Conservation (phyloP, 2,113 vertebrate genomes). For the Heterocephalus glaber region DNA sequence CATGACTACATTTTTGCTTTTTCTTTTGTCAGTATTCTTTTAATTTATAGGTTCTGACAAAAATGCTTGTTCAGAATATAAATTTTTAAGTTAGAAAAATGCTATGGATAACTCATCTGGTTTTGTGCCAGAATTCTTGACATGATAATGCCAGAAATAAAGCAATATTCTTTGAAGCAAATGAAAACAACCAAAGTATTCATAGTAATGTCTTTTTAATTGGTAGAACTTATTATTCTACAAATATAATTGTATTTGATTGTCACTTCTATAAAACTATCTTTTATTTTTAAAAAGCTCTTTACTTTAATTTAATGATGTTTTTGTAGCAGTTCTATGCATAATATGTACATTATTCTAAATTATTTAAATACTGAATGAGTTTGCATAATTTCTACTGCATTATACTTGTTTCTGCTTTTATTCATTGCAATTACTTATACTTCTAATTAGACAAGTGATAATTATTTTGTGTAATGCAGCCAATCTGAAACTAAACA, state of each 20-base stretch:
- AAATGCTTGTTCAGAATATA: not conserved
- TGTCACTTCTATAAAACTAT: not conserved
- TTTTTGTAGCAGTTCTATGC: not conserved
- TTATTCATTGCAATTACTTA: not conserved
- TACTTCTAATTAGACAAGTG: slow-evolving; percentile 21
- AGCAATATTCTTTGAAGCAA: not conserved
- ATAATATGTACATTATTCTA: not conserved
- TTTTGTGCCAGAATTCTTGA: not conserved
- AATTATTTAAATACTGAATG: not conserved
- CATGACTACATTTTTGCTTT: not conserved
- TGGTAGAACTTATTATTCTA: not conserved
- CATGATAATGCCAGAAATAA: not conserved
- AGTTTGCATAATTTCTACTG: not conserved
- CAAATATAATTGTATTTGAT: not conserved
- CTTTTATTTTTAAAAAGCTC: not conserved
- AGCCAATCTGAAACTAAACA: not conserved
- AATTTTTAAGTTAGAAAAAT: not conserved
- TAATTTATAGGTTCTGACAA: not conserved
- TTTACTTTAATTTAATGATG: slow-evolving; percentile 39
- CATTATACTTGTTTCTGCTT: not conserved
- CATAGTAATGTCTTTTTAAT: slow-evolving; percentile 1
- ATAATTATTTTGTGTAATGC: not conserved
- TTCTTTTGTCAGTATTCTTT: not conserved
- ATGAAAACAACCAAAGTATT: not conserved
- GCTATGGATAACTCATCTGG: not conserved